Base-by-base conservation (phyloP, 2,888 invertebrate species). In the Rhagonycha fulva region DNA sequence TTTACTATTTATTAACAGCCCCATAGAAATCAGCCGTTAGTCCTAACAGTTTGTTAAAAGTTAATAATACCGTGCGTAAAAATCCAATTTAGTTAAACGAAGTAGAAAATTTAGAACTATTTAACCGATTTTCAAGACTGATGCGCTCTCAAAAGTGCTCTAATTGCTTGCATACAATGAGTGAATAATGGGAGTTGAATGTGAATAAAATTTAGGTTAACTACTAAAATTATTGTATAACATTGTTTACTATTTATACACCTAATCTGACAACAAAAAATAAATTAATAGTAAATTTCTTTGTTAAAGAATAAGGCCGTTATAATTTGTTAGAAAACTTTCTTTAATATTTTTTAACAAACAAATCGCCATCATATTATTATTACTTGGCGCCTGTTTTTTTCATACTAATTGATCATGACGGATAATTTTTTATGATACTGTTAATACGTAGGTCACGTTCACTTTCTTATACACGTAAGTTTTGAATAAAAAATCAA, bases 121-220 rank as follows among this genome's bases (percentile, higher is more conserved):
- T 71, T 75, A 66, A 66, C 63, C 63, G 66, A 71, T 67, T 66
- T 66, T 71, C 63, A 67, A 62, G 26, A 66, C n/a, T 19, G 71
- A 75, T 47, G 71, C 71, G 75, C 71, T 75, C 75, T 75, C 75
- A 75, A 75, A 75, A 68, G 67, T 68, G 68, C 32, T 71, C 67
- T 75, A 75, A 75, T 75, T 61, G 71, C 68, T 62, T 70, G 62
- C 60, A 69, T n/a, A 73, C 68, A 62, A 73, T 73, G 73, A 66
- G 60, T 47, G 28, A n/a, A 72, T 66, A 12, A 66, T 66, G 63
- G 28, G 62, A 70, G 47, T 66, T 19, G 19, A 28, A 23, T 11
- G n/a, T 9, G 32, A 66, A 19, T 60, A 67, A 72, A 62, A 68
- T 72, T 72, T 62, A 72, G 72, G 72, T 72, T 72, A 72, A 67